Evolutionary conservation across 2,888 invertebrate species (phyloP).

Genomic region (Trichogramma evanescens): DNA sequence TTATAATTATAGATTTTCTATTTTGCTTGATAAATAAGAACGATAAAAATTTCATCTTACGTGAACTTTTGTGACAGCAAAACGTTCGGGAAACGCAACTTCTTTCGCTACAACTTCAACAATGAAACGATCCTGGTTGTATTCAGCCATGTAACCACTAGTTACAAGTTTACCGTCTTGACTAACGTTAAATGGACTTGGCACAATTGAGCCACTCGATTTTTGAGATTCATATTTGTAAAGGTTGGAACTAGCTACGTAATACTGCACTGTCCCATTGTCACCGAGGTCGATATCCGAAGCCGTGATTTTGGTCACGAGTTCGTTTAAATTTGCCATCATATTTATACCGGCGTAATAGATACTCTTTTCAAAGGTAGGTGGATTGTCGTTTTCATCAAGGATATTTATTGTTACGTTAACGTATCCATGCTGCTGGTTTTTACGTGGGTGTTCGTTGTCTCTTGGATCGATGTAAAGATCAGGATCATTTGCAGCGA

Average conservation of each 20-base stretch:
- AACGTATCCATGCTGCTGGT: slow-evolving; percentile 61
- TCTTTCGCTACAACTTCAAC: slow-evolving; percentile 79
- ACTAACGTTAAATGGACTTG: slow-evolving; percentile 77
- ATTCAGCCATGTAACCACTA: slow-evolving; percentile 77
- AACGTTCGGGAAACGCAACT: slow-evolving; percentile 68
- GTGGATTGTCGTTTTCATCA: slow-evolving; percentile 82
- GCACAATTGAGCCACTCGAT: slow-evolving; percentile 79
- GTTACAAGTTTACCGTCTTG: slow-evolving; percentile 67
- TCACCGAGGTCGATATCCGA: slow-evolving; percentile 75
- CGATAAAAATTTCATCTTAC: slow-evolving; percentile 53
- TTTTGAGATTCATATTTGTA: slow-evolving; percentile 71
- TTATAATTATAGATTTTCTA: neutral
- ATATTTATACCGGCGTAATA: slow-evolving; percentile 72
- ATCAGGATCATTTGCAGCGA: slow-evolving; percentile 79
- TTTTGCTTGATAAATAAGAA: neutral
- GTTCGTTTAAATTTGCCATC: slow-evolving; percentile 69
- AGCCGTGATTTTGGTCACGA: slow-evolving; percentile 69
- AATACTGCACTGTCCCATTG: slow-evolving; percentile 76
- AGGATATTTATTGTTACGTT: slow-evolving; percentile 65
- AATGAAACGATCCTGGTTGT: slow-evolving; percentile 80
- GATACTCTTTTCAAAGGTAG: slow-evolving; percentile 59
- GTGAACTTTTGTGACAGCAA: slow-evolving; percentile 69
- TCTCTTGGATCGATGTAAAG: slow-evolving; percentile 54
- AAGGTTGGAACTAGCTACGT: slow-evolving; percentile 73
- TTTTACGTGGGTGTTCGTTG: slow-evolving; percentile 28